phyloP scores from a whole-genome alignment of 2,797 vertebrate genomes.

The Pangasius mekongensis region DNA sequence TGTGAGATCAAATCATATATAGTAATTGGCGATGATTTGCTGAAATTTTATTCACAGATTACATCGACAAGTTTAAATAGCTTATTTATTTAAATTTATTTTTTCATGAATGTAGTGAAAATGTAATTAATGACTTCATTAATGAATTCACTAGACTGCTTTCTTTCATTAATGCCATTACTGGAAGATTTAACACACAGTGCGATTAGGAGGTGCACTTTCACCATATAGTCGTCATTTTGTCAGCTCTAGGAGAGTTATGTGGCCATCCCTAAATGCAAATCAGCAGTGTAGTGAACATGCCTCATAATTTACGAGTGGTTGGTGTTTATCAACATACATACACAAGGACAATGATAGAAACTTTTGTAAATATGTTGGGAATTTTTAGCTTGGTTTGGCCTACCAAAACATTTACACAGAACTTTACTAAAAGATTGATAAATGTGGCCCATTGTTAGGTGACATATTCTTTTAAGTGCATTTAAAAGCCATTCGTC shows the following conservation, averaged over 20 bases:
- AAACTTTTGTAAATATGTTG: neutral
- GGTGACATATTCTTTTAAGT: neutral
- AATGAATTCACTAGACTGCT: neutral
- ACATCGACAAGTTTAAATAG: neutral
- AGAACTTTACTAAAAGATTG: neutral
- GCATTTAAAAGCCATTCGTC: neutral
- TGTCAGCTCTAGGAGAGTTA: neutral
- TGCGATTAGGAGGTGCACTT: neutral
- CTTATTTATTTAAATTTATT: slow-evolving; percentile 1
- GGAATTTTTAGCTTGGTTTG: neutral
- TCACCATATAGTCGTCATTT: neutral
- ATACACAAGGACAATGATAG: neutral
- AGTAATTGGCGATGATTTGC: neutral
- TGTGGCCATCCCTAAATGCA: neutral
- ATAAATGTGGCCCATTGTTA: neutral
- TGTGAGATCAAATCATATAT: neutral
- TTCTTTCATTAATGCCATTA: neutral
- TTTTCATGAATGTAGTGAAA: neutral
- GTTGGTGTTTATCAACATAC: neutral
- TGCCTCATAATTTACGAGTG: neutral
- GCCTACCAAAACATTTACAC: neutral
- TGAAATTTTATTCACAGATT: neutral
- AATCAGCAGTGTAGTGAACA: neutral
- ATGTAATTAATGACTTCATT: neutral
- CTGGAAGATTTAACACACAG: neutral